A percentile compares a stretch with the other conserved stretches of the same genome.
These are phyloP conservation scores for Taenaris catops DNA, from an alignment of 2,888 invertebrate genomes.

Conservation along the genomic window DNA sequence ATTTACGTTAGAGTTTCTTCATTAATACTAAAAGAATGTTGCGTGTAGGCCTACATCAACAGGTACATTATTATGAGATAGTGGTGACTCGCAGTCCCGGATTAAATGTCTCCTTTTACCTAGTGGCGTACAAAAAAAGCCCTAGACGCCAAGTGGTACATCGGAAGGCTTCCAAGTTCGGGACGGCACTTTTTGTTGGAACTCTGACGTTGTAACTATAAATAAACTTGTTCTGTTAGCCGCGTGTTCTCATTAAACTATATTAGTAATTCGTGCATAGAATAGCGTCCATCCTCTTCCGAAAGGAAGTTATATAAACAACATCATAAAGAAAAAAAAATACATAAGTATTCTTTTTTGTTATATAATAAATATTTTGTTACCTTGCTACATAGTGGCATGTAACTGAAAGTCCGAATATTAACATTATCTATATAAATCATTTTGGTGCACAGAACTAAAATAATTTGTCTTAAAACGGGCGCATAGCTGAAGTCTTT, in stretches of 20 bases:
- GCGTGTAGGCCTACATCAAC: constrained; percentile 68
- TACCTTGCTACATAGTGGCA: no score
- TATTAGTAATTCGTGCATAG: constrained; percentile 16
- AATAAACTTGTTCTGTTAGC: constrained; percentile 55
- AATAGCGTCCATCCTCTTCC: constrained; percentile 35
- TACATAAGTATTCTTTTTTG: no score
- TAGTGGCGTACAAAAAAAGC: constrained; percentile 28
- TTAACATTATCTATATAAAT: no score
- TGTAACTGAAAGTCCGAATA: no score
- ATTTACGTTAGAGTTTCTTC: no score
- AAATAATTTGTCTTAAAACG: constrained; percentile 7
- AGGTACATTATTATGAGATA: constrained; percentile 34
- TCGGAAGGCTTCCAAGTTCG: constrained; percentile 56
- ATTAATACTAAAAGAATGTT: no score
- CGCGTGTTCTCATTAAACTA: constrained; percentile 36
- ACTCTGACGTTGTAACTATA: constrained; percentile 49
- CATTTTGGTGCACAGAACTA: constrained; percentile 3
- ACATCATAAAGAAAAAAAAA: no score
- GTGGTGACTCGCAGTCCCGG: constrained; percentile 28
- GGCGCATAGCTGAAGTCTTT: constrained; percentile 12
- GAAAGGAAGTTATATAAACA: constrained; percentile 10
- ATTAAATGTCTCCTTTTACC: constrained; percentile 33
- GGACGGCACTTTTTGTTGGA: constrained; percentile 57
- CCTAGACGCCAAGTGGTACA: constrained; percentile 34
- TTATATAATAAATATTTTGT: no score